Base-by-base conservation (phyloP, 2,797 vertebrate species). In the Rhabdomys pumilio region DNA sequence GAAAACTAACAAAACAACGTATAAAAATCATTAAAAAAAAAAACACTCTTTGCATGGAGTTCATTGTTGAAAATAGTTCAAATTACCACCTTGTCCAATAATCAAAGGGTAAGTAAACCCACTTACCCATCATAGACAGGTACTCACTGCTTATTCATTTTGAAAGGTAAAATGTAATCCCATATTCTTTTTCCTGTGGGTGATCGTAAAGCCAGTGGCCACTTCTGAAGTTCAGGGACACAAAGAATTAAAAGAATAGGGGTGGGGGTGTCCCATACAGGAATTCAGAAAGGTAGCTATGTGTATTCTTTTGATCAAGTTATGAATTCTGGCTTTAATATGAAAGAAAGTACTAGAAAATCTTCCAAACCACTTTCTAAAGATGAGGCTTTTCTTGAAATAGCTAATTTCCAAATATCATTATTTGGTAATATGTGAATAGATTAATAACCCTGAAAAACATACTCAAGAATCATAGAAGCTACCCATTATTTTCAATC, bases 51-150 rank as follows among this genome's bases (percentile, higher is more conserved):
- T 34, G 3, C 1, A 31, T 84, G 3, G 11, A 41, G 17, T 10
- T 20, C 12, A 63, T 84, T 26, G 34, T 61, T 38, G 24, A 31
- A 94, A 94, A 50, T 86, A 90, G 29, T 44, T 97, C 75, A 79
- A 83, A 90, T 34, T 83, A 77, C 29, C 5, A 88, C 29, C 41
- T n/a, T 24, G 41, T 55, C 12, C 29, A 81, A 85, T 3, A 86
- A n/a, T n/a, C 19, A 44, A 44, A 59, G 6, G 24, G 14, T 67
- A 85, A 50, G 44, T 67, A n/a, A 41, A n/a, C 13, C 11, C 20
- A 63, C 19, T 34, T 10, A 50, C 12, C 1, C 82, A 53, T 86
- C 55, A 84, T 31, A 65, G 59, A 65, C 0, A 84, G 19, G 50
- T 3, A 63, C 0, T 12, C 17, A 3, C 2, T 38, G 3, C 19